Base-by-base conservation (phyloP, 1,140 invertebrate species). In the Stenopsyche tienmushanensis region DNA sequence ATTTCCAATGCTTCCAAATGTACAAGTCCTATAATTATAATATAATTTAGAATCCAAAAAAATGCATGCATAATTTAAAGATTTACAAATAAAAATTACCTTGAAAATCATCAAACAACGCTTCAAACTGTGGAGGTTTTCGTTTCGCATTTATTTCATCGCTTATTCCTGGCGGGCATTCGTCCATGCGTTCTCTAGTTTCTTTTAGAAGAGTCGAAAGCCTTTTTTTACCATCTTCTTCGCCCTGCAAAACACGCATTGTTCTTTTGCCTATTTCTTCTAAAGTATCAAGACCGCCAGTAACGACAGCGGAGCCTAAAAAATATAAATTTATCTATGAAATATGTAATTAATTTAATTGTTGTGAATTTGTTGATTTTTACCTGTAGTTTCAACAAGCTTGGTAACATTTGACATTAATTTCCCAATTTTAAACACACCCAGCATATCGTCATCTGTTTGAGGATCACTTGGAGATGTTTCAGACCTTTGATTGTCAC, bases 261-360 rank as follows among this genome's bases (percentile, higher is more conserved):
- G 94, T 96, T 74, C 96, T 96, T 72, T 95, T 95, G 0, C 94
- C 94, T 71, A 97, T 91, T 0, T 88, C 88, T 76, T 97, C 94
- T 54, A 97, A 76, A 0, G 94, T 94, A 76, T 94, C 93, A 18
- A 96, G 78, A 49, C 93, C 90, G 24, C 91, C 90, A 15, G 86
- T 83, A 62, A 96, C 84, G 0, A 96, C 88, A 82, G 89, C 91
- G 26, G 82, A 86, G n/a, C 91, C 87, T 81, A 69, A n/a, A 75
- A n/a, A n/a, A 74, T 26, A 9, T 10, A 52, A 62, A 7, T 34
- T 34, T 34, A 7, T 34, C 13, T 34, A 7, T 34, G n/a, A 34
- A 34, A 7, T 34, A 34, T 34, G 29, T 34, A 34, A 34, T 7
- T 34, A 34, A 34, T 34, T 34, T 34, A 34, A 34, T 34, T 13